Base-by-base conservation (phyloP, 2,113 vertebrate species). In the Romanogobio albipinnatus region DNA sequence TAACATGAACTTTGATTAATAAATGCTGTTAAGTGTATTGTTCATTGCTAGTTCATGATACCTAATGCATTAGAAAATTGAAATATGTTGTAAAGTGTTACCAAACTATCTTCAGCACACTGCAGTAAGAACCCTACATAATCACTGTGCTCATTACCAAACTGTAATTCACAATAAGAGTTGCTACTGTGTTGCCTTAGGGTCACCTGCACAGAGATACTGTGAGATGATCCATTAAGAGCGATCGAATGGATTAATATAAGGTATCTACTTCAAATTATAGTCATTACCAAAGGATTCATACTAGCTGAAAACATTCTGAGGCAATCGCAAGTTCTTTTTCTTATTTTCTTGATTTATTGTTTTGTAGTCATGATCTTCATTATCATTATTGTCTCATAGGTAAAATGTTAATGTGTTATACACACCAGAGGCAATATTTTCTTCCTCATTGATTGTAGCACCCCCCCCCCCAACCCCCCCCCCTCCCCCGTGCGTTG, bases 131-230 rank as follows among this genome's bases (percentile, higher is more conserved):
- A 80, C 14, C 51, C 61, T 33, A 49, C 74, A 88, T 74, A 29
- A 70, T 85, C 84, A 88, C 84, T 86, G 87, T 86, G 84, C 71
- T 89, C 81, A 83, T 80, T 76, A 81, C 49, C 81, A 11, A 62
- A 88, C 43, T 81, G n/a, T 81, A 68, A 58, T 78, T 66, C 66
- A 82, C 81, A 77, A 89, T 91, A 78, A 84, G 49, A 89, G 59
- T 87, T 87, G 86, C 87, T 86, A 51, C 81, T 88, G 85, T 92
- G 89, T 90, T 91, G 92, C 91, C 91, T 93, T 93, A 92, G 89
- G 66, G 86, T 92, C 87, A 84, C 87, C 88, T 62, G 66, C 75
- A 85, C 86, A 82, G 36, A 88, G 73, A 22, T 77, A 70, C 73
- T 70, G 73, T 85, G 79, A 76, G 77, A 86, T 85, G 84, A 87